Conservation (phyloP, 2,113 vertebrate genomes). For the Callipepla squamata region DNA sequence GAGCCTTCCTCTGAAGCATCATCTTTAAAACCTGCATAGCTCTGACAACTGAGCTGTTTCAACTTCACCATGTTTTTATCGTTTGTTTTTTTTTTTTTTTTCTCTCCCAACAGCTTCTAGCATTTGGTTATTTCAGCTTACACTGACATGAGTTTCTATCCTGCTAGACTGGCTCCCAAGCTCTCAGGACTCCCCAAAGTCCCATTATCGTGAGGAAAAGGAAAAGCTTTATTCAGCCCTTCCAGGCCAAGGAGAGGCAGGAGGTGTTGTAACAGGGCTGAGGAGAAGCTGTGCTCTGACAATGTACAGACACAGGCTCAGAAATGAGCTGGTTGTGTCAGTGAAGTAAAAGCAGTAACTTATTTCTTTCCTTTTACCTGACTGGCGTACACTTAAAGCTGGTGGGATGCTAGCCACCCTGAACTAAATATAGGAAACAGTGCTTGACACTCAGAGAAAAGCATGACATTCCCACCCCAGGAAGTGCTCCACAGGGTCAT, state of each 20-base stretch:
- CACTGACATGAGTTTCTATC: background rate
- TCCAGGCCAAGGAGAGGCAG: background rate
- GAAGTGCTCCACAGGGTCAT: background rate
- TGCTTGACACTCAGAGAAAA: background rate
- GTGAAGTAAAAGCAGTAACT: background rate
- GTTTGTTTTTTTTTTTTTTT: no score
- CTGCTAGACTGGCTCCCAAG: background rate
- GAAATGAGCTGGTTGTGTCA: background rate
- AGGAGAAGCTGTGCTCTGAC: background rate
- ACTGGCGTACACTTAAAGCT: fast-evolving
- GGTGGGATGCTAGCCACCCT: background rate
- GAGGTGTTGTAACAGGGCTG: background rate
- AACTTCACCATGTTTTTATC: background rate
- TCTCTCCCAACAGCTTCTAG: background rate
- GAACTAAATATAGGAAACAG: fast-evolving
- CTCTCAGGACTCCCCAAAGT: fast-evolving
- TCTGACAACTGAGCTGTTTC: background rate
- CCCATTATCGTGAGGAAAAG: background rate
- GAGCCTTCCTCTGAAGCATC: conserved; percentile 26
- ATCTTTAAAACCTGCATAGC: conserved; percentile 34
- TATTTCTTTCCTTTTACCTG: background rate
- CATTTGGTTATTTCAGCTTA: background rate
- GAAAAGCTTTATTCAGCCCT: background rate
- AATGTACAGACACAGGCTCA: background rate
- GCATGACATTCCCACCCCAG: background rate